phyloP scores from a whole-genome alignment of 2,888 invertebrate genomes.

The Pachymerium ferrugineum region DNA sequence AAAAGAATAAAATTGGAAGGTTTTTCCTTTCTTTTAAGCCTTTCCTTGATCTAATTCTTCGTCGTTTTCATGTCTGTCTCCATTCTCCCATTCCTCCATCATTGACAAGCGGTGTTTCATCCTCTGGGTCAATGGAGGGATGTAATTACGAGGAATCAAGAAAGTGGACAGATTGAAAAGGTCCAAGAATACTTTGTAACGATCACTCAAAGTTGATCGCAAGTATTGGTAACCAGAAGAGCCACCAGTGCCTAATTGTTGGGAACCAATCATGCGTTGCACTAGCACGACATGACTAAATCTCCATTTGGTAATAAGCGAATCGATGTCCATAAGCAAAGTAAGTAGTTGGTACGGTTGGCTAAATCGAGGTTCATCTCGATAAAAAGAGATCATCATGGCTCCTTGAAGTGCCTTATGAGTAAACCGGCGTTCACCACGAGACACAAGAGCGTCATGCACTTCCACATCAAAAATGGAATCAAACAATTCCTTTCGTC shows the following conservation, averaged over 20 bases:
- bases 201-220: constrained; percentile 91
- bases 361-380: constrained; percentile 95
- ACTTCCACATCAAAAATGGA: constrained; percentile 79
- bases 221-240: constrained; percentile 98
- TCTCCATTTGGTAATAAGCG: constrained; percentile 96
- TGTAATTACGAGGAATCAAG: constrained; percentile 81
- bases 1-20: too few species aligned
- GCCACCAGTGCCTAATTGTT: constrained; percentile 92
- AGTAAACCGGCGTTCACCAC: constrained; percentile 83
- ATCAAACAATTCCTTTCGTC: constrained; percentile 72
- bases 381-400: constrained; percentile 93
- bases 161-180: constrained; percentile 96
- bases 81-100: constrained; percentile 37
- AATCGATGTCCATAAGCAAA: constrained; percentile 95
- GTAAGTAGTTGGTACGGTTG: constrained; percentile 94
- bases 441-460: constrained; percentile 73
- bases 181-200: constrained; percentile 97
- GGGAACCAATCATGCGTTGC: constrained; percentile 96
- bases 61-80: not conserved
- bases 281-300: constrained; percentile 98
- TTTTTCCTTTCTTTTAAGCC: too few species aligned
- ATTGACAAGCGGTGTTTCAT: constrained; percentile 69
- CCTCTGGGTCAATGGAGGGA: constrained; percentile 76
- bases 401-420: constrained; percentile 93
- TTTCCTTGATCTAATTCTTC: too few species aligned